Conservation (phyloP, 2,888 invertebrate genomes). For the Zootermopsis nevadensis region DNA sequence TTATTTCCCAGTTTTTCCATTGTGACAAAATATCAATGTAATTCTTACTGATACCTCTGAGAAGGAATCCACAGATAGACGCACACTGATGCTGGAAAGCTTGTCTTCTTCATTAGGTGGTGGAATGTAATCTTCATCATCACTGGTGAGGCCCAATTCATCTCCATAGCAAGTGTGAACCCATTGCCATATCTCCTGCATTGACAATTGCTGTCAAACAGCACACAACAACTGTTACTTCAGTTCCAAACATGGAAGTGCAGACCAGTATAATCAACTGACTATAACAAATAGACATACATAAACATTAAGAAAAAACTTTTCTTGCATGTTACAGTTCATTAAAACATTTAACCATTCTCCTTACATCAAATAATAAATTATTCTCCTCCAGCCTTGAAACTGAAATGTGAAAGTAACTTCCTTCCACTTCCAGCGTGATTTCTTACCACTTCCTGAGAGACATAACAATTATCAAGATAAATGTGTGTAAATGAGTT, state of each 20-base stretch:
- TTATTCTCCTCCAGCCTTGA: neutral
- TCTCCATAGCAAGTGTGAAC: conserved; percentile 95
- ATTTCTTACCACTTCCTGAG: neutral
- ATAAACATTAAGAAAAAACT: no score
- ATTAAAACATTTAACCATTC: neutral
- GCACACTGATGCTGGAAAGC: conserved; percentile 58
- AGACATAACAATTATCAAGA: neutral
- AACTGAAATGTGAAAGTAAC: neutral
- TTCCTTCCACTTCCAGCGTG: neutral
- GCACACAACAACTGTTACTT: neutral
- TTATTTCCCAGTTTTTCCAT: neutral
- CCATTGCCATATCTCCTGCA: conserved; percentile 89
- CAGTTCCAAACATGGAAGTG: no score
- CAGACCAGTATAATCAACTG: neutral
- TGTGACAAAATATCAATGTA: neutral
- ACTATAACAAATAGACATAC: neutral
- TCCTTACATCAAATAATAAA: neutral
- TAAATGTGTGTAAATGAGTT: neutral
- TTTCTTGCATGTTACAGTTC: neutral
- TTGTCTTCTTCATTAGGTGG: conserved; percentile 68
- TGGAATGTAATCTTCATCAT: conserved; percentile 87
- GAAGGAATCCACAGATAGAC: conserved; percentile 56
- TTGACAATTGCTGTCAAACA: conserved; percentile 72
- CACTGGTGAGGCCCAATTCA: conserved; percentile 91
- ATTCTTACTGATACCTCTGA: conserved; percentile 60